Evolutionary conservation across 2,888 invertebrate genomes (phyloP).

Genomic region (Sinodicranocentrus sp.): DNA sequence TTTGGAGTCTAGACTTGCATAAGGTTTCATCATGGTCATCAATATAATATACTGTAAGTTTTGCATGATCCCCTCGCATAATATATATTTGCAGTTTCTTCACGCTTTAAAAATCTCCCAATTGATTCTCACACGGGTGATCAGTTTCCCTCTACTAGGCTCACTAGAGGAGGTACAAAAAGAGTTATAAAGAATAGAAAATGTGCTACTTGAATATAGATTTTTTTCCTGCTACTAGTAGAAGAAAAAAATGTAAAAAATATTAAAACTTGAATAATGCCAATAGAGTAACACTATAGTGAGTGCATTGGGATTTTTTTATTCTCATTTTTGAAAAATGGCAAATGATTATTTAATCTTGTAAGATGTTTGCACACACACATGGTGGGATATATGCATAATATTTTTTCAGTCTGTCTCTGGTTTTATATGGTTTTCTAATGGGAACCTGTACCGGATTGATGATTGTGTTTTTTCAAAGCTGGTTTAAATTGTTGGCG

Average conservation of each 20-base stretch:
- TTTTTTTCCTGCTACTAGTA: too few relatives aligned
- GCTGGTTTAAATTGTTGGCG: too few relatives aligned
- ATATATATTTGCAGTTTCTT: not conserved
- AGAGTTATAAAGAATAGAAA: too few relatives aligned
- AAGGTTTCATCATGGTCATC: too few relatives aligned
- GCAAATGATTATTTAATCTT: slow-evolving; percentile 39
- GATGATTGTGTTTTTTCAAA: slow-evolving; percentile 19
- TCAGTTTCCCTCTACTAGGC: too few relatives aligned
- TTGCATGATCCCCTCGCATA: not conserved
- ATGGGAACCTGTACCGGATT: slow-evolving; percentile 40
- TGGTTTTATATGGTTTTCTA: too few relatives aligned
- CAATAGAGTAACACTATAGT: too few relatives aligned
- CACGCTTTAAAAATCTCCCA: not conserved
- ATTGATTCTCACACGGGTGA: slow-evolving; percentile 12
- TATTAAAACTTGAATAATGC: too few relatives aligned
- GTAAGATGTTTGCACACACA: not conserved
- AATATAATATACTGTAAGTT: not conserved
- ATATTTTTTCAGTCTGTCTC: slow-evolving; percentile 11
- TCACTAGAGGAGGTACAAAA: too few relatives aligned
- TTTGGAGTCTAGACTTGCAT: too few relatives aligned
- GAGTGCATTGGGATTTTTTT: too few relatives aligned
- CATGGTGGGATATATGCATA: not conserved
- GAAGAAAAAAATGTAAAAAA: not conserved
- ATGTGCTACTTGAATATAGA: too few relatives aligned
- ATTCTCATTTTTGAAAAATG: slow-evolving; percentile 19